Evolutionary conservation across 2,888 invertebrate genomes (phyloP), one percentile per base, ranked within the genome.

Genomic region (Latrodectus elegans): DNA sequence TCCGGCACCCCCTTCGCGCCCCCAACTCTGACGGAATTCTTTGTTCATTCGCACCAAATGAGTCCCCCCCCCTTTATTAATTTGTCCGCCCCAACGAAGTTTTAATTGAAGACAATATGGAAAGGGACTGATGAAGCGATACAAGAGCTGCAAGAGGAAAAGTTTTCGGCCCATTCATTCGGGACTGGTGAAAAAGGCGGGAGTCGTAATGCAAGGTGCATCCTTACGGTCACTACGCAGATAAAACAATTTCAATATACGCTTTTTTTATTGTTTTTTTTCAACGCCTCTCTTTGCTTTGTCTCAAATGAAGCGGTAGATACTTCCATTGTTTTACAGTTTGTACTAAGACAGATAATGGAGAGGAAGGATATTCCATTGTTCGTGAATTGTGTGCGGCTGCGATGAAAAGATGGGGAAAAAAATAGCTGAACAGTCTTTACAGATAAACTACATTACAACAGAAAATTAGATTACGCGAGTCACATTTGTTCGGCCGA

Each of bases 71-170:
- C 60, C 72, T 78, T 84, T 84, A 84, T 84, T 84, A 84, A 84
- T 84, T 84, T 79, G 73, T 84, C 74, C 84, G 84, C 78, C 73
- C 38, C 52, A 74, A 79, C 80, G 80, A 86, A 86, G 80, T 86
- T 86, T 86, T 86, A 86, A 86, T 86, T 86, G 86, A 80, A 65
- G 72, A 84, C 84, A 84, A 84, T 84, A 84, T 77, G 80, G 71
- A 71, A 38, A 51, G 52, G 38, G 77, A 52, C 72, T 70, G 83
- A 83, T 71, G 72, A 49, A 78, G 53, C 78, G 68, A 68, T 74
- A 82, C 74, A 72, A 55, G 52, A 17, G n/a, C 12, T 15, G 60
- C 6, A 15, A 15, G 60, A n/a, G 60, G 12, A 38, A 38, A 38
- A 38, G 38, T 38, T 38, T 38, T 38, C 4, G 38, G 38, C 38